Conservation (phyloP, 1,140 invertebrate species). For the Pseudachorutes palmiensis region DNA sequence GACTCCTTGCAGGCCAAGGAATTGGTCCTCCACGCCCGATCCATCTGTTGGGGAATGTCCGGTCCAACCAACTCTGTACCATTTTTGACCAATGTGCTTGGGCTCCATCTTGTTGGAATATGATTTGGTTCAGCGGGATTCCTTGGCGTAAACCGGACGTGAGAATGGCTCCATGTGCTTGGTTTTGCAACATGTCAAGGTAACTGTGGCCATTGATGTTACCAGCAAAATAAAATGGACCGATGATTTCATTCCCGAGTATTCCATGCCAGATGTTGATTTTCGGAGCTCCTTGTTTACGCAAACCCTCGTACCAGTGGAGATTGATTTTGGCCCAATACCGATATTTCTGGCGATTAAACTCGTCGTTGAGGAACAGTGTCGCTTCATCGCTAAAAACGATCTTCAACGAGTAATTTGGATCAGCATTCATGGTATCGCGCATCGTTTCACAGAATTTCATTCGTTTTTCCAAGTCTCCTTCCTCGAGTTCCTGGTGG, state of each 20-base stretch:
- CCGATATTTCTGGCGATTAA: slow-evolving; percentile 30
- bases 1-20: slow-evolving; percentile 43
- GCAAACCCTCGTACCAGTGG: slow-evolving; percentile 32
- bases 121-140: background rate
- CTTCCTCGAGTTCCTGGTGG: background rate
- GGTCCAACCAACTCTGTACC: slow-evolving; percentile 41
- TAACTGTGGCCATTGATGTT: slow-evolving; percentile 37
- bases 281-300: slow-evolving; percentile 40
- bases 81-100: slow-evolving; percentile 40
- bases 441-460: background rate
- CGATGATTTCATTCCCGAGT: slow-evolving; percentile 39
- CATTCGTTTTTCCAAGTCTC: background rate
- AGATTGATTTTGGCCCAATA: slow-evolving; percentile 39
- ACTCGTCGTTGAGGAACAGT: slow-evolving; percentile 38
- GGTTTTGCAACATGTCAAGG: slow-evolving; percentile 34
- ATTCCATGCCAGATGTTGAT: slow-evolving; percentile 42
- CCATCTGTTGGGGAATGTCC: slow-evolving; percentile 42
- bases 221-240: slow-evolving; percentile 39
- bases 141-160: background rate
- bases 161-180: slow-evolving; percentile 1
- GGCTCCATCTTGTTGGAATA: slow-evolving; percentile 44
- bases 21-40: slow-evolving; percentile 43
- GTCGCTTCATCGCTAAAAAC: slow-evolving; percentile 29
- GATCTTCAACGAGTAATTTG: background rate
- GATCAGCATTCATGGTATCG: background rate